These are phyloP conservation scores for Achlya flavicornis DNA, from an alignment of 2,888 invertebrate genomes.

Conservation along the genomic window DNA sequence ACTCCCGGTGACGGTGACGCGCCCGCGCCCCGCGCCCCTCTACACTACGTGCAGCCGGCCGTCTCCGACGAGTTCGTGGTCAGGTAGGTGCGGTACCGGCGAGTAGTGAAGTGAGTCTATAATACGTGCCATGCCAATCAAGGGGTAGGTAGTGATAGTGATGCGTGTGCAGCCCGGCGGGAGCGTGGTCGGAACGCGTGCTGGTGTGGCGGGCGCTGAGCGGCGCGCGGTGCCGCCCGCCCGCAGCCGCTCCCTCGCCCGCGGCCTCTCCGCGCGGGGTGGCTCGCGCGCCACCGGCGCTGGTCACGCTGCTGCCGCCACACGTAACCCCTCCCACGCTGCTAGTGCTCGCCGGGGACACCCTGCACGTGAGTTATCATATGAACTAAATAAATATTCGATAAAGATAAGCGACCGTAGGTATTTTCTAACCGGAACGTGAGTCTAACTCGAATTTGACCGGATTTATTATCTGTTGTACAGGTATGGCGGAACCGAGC, in stretches of 20 bases:
- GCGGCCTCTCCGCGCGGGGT: too few species aligned
- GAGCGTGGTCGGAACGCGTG: slow-evolving; percentile 22
- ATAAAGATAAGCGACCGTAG: too few species aligned
- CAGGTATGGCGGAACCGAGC: slow-evolving; percentile 18
- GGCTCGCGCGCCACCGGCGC: slow-evolving; percentile 14
- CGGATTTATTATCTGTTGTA: not conserved
- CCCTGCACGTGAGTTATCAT: slow-evolving; percentile 32
- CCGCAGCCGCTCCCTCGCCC: slow-evolving; percentile 25
- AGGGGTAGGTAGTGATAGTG: slow-evolving; percentile 8
- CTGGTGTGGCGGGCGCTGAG: slow-evolving; percentile 27
- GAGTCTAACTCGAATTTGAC: not conserved
- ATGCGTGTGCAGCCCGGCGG: slow-evolving; percentile 31
- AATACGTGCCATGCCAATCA: slow-evolving; percentile 16
- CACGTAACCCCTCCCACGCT: slow-evolving; percentile 16
- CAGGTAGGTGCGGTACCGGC: slow-evolving; percentile 36
- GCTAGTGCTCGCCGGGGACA: slow-evolving; percentile 38
- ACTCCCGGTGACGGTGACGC: slow-evolving; percentile 13
- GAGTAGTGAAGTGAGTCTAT: too few species aligned
- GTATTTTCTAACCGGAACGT: too few species aligned
- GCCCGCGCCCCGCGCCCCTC: slow-evolving; percentile 17
- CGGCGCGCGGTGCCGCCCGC: slow-evolving; percentile 28
- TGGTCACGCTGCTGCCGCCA: not conserved
- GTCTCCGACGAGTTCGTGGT: slow-evolving; percentile 42
- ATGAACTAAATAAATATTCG: too few species aligned
- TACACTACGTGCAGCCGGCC: slow-evolving; percentile 52